Conservation (phyloP, 1,140 invertebrate genomes). For the Drusus annulatus region DNA sequence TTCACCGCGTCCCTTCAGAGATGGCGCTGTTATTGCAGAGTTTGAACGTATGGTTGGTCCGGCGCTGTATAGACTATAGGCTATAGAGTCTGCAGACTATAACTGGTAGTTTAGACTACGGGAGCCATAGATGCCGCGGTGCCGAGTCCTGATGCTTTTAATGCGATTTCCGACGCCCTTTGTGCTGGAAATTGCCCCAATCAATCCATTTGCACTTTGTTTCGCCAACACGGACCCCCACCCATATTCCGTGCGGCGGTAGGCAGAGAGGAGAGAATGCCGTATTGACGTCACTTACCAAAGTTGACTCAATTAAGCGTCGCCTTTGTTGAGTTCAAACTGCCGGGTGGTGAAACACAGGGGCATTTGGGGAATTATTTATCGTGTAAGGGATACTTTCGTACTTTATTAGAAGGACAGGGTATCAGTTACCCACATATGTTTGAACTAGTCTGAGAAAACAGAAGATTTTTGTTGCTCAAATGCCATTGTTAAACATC, state of each 20-base stretch:
- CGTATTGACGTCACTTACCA: not conserved
- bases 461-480: too few relatives aligned
- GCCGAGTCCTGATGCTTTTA: slow-evolving; percentile 51
- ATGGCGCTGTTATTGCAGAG: too few relatives aligned
- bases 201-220: slow-evolving; percentile 59
- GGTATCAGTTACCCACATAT: too few relatives aligned
- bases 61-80: too few relatives aligned
- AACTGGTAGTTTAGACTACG: too few relatives aligned
- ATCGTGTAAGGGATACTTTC: not conserved
- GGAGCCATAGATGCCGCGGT: not conserved
- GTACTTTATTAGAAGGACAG: too few relatives aligned
- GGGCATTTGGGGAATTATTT: not conserved
- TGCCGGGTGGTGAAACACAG: not conserved
- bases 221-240: slow-evolving; percentile 9
- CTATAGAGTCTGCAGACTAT: too few relatives aligned
- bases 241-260: not conserved
- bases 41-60: too few relatives aligned
- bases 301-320: not conserved
- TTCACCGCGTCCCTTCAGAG: too few relatives aligned
- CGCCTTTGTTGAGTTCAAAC: not conserved
- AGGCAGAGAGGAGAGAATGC: not conserved
- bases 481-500: too few relatives aligned
- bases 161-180: slow-evolving; percentile 59
- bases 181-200: slow-evolving; percentile 59
- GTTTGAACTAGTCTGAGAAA: too few relatives aligned